Evolutionary conservation across 2,797 vertebrate genomes (phyloP), one percentile per base, ranked within the genome.

Genomic region (Schizopygopsis malacanthus): DNA sequence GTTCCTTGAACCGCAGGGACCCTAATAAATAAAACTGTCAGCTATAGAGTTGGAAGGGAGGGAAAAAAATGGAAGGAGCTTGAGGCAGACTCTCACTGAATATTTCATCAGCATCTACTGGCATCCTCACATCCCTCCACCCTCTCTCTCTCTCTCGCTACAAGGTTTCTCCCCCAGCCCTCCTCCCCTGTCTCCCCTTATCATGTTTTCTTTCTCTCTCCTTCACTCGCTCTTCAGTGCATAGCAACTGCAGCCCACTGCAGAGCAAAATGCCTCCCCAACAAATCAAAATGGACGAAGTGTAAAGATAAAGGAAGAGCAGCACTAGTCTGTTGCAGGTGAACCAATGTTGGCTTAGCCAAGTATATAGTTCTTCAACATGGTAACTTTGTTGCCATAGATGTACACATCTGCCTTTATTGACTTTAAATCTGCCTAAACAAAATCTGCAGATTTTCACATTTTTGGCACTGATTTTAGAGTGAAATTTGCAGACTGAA

Each of bases 1-100:
- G 95, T 95, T 96, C 93, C 93, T 94, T 95, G 95, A 95, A 95
- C 94, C 92, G 92, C 93, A 93, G 94, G 94, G 92, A 94, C 94
- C 93, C 93, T 92, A 94, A 95, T 94, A 94, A 94, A 94, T 94
- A 95, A 94, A 93, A 93, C 94, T 95, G 94, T 95, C 94, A 95
- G 93, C 92, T 89, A 91, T 91, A 93, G 93, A 93, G 93, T 92
- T 90, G 71, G 59, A 71, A 83, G 84, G 59, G 52, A 43, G 67
- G 33, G 1, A 6, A 56, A 20, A 65, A 81, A 81, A 72, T n/a
- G 87, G 86, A 90, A 91, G 91, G 90, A 93, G 94, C 92, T 93
- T 92, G 91, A 94, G 94, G 91, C 94, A 87, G 92, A 93, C 93
- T 94, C 94, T 94, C 93, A 93, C 95, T 95, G 95, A 96, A 95